Evolutionary conservation across 1,140 invertebrate genomes (phyloP).

Genomic region (Philotrypesis tridentata): DNA sequence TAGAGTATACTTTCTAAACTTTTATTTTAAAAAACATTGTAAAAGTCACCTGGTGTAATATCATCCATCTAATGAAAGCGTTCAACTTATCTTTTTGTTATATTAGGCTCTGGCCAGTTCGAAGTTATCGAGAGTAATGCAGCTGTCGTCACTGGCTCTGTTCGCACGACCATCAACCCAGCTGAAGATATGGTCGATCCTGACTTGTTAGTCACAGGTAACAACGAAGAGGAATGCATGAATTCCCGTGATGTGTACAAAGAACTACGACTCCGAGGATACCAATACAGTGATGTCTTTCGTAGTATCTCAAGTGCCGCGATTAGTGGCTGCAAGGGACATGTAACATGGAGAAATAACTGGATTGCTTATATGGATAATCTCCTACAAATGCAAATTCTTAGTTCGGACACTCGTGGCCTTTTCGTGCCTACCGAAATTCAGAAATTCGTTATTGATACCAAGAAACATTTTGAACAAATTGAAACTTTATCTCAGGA

Average conservation of each 20-base stretch:
- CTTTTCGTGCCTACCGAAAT: constrained; percentile 91
- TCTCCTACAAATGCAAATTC: constrained; percentile 90
- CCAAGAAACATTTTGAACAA: constrained; percentile 77
- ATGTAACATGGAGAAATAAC: constrained; percentile 83
- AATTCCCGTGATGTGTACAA: constrained; percentile 90
- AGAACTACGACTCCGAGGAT: constrained; percentile 91
- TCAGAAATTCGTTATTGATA: constrained; percentile 85
- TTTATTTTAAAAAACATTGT: too few relatives aligned
- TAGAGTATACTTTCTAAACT: constrained; percentile 63
- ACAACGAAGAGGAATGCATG: constrained; percentile 66
- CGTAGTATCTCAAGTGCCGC: constrained; percentile 76
- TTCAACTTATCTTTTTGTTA: too few relatives aligned
- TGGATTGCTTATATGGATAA: constrained; percentile 96
- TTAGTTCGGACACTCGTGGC: constrained; percentile 82
- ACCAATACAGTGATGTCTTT: constrained; percentile 90
- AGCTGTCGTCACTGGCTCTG: constrained; percentile 85
- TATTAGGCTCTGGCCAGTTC: constrained; percentile 66
- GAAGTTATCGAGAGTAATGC: constrained; percentile 83
- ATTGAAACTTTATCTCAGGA: constrained; percentile 66
- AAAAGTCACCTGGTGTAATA: too few relatives aligned
- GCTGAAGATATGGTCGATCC: constrained; percentile 61
- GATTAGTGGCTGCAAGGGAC: constrained; percentile 72
- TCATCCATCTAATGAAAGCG: too few relatives aligned
- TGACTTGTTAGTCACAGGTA: neutral
- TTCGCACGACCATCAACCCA: constrained; percentile 75